Conservation (phyloP, 2,113 vertebrate species). For the Elaphurus davidianus region DNA sequence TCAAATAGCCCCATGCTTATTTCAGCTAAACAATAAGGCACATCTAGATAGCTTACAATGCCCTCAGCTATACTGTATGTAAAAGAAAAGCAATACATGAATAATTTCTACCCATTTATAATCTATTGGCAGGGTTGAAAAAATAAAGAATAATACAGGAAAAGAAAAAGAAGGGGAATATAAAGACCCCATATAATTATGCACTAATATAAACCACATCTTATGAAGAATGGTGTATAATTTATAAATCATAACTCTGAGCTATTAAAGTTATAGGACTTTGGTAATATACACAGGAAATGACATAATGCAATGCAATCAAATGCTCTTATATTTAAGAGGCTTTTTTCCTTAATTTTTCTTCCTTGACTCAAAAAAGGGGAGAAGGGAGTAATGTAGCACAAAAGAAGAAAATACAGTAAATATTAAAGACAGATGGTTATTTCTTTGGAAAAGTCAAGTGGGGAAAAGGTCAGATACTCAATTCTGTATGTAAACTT, state of each 20-base stretch:
- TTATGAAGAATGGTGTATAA: not conserved
- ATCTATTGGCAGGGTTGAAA: not conserved
- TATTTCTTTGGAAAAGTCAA: not conserved
- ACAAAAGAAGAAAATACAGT: not conserved
- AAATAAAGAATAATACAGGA: not conserved
- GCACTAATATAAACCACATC: not conserved
- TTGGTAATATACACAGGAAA: not conserved
- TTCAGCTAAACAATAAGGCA: slow-evolving; percentile 5
- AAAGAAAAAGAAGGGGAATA: not conserved
- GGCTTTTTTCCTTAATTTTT: not conserved
- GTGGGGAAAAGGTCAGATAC: not conserved
- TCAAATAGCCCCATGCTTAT: not conserved
- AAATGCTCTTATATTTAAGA: not conserved
- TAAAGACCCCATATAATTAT: not conserved
- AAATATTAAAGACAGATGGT: not conserved
- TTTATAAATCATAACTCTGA: not conserved
- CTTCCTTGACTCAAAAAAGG: not conserved
- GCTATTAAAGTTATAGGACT: not conserved
- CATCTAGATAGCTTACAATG: slow-evolving; percentile 3
- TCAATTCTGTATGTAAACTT: not conserved
- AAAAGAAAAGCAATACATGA: not conserved
- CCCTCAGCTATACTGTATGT: not conserved
- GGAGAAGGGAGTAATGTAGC: not conserved
- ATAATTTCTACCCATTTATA: slow-evolving; percentile 2
- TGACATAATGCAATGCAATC: not conserved